phyloP scores from a whole-genome alignment of 2,797 vertebrate species.

The Agapornis canus region DNA sequence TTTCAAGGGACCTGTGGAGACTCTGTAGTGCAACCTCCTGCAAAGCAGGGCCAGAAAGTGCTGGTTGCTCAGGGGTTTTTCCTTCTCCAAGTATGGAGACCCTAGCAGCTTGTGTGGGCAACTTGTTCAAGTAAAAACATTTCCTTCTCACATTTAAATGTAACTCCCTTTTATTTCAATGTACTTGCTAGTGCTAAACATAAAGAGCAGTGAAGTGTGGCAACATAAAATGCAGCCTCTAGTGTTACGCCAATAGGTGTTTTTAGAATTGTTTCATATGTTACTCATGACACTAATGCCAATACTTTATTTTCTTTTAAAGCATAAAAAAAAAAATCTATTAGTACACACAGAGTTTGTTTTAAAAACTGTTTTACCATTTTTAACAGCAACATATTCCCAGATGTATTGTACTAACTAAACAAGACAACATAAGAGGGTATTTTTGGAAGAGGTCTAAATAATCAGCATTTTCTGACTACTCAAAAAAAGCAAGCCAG shows the following conservation, averaged over 20 bases:
- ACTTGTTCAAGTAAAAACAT: background rate
- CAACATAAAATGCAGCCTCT: background rate
- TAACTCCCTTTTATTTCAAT: background rate
- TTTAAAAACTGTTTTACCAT: background rate
- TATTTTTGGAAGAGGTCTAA: background rate
- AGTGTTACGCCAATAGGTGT: background rate
- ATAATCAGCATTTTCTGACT: background rate
- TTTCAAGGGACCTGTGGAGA: background rate
- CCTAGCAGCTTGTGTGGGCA: background rate
- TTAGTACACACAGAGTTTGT: background rate
- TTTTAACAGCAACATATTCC: background rate
- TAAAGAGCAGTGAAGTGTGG: background rate
- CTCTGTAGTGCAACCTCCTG: fast-evolving
- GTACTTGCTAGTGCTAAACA: background rate
- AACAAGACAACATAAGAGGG: background rate
- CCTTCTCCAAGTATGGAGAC: background rate
- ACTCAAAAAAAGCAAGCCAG: background rate
- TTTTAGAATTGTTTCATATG: background rate
- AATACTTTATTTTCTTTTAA: background rate
- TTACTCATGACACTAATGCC: background rate
- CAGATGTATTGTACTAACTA: background rate
- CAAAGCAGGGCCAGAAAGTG: background rate
- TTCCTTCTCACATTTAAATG: background rate
- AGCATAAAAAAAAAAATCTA: background rate
- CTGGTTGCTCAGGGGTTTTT: background rate